Base-by-base conservation (phyloP, 2,113 vertebrate species). In the Toxostoma redivivum region DNA sequence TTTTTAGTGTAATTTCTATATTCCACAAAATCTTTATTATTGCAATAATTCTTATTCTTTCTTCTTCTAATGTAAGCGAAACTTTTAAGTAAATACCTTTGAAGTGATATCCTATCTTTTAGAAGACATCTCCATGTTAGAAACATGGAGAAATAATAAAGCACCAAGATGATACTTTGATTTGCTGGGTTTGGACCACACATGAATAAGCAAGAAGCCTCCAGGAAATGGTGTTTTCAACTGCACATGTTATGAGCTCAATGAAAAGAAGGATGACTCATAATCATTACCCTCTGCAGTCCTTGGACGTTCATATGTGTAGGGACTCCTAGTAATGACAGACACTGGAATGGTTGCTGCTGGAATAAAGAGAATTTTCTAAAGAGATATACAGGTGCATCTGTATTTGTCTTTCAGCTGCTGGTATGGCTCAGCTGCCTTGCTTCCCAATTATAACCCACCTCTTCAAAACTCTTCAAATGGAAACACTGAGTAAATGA, bases 221-320 rank as follows among this genome's bases (percentile, higher is more conserved):
- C 40, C 20, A 82, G 66, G 66, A 71, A 94, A 85, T 0, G 3
- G 20, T 64, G 62, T 78, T 91, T 87, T 84, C 73, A 84, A 23
- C 50, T 78, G 54, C 67, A 37, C 11, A 28, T 48, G 16, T 57
- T 35, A 81, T 57, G 33, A 91, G 56, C 61, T 4, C 42, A 67
- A 1, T 13, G 61, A 38, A 85, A 72, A 86, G n/a, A 70, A 65
- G 35, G 87, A 90, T 35, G 79, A 72, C 66, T 82, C 12, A 7
- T 54, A 76, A 86, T 86, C 81, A 89, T 95, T 96, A 96, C 96
- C 95, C 95, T 91, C 80, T 89, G 95, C 23, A 70, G 94, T 53
- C 93, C 92, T 81, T 93, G 86, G 90, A 89, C 0, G 19, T 53
- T 94, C 91, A 58, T 70, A 50, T 44, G 40, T 69, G 64, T 93